Conservation (phyloP, 2,888 invertebrate species). For the Euclidia mi region DNA sequence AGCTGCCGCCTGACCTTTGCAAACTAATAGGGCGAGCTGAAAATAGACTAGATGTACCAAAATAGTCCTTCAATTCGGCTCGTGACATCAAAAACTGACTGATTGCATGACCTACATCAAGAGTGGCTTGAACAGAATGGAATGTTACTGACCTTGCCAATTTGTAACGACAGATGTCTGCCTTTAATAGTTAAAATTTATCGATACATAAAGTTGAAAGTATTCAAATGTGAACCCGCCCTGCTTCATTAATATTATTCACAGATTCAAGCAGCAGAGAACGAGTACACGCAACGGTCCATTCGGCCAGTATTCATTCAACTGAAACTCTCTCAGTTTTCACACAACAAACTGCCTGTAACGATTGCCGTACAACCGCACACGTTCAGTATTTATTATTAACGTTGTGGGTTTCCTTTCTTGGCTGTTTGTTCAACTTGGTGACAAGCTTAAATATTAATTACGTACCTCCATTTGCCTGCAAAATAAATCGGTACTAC, state of each 20-base stretch:
- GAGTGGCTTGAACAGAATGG: no score
- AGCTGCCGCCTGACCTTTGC: conserved; percentile 1
- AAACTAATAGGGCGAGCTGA: neutral
- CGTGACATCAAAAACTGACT: no score
- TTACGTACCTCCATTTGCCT: conserved; percentile 23
- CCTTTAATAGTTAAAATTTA: no score
- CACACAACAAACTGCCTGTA: conserved; percentile 12
- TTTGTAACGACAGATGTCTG: no score
- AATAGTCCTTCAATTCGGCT: neutral
- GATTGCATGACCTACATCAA: no score
- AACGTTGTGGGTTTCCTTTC: conserved; percentile 27
- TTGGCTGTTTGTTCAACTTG: conserved; percentile 27
- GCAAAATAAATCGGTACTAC: conserved; percentile 19
- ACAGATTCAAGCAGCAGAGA: neutral
- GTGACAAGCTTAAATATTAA: conserved; percentile 51
- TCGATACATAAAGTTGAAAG: no score
- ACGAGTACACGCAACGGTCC: neutral
- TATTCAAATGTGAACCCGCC: no score
- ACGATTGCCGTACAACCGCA: conserved; percentile 29
- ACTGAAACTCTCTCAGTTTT: conserved; percentile 1
- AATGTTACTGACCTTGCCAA: no score
- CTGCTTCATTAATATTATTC: neutral
- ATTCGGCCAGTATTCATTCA: conserved; percentile 9
- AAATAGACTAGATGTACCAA: neutral
- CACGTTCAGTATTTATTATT: conserved; percentile 42